Base-by-base conservation (phyloP, 1,140 invertebrate genomes). In the Lordiphosa stackelbergi region DNA sequence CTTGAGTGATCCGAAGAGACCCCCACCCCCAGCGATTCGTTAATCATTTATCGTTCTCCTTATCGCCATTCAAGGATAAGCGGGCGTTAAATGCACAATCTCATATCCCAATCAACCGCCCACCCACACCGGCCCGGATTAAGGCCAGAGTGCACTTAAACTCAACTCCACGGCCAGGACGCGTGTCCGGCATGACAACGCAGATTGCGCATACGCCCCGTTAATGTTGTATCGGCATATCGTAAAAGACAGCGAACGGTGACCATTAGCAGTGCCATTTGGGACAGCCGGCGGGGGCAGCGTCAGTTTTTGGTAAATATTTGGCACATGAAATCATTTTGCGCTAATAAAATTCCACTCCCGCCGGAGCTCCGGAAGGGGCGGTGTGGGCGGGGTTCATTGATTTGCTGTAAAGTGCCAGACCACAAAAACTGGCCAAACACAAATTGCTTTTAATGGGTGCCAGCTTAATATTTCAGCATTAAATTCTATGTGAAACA, bases 271-370 rank as follows among this genome's bases (percentile, higher is more conserved):
- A 79, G 52, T 43, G 74, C 60, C 70, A 68, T 79, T 74, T 66
- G 62, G 66, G 58, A 60, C 75, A 73, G 49, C 48, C 54, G 19
- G 45, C 22, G 24, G 40, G 24, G 5, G 19, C 34, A 58, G 66
- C 47, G 56, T 56, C 77, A 75, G 75, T 83, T 83, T 31, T 83
- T 69, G 69, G 42, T 68, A 83, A 81, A 81, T 81, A 81, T 81
- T 81, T 83, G 75, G 77, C 77, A 83, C 77, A 81, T 83, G 72
- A 81, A 81, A 81, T 81, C 77, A 83, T 81, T 81, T 83, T 83
- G 77, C 59, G 71, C 62, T 79, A 79, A 79, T 79, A 81, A 75
- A 79, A 81, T 79, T 75, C 51, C 57, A 75, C 63, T 40, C 43
- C 71, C 66, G 54, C 54, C 47, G 52, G 7, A 28, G 16, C n/a